Conservation (phyloP, 2,113 vertebrate species). For the Rhea americana region DNA sequence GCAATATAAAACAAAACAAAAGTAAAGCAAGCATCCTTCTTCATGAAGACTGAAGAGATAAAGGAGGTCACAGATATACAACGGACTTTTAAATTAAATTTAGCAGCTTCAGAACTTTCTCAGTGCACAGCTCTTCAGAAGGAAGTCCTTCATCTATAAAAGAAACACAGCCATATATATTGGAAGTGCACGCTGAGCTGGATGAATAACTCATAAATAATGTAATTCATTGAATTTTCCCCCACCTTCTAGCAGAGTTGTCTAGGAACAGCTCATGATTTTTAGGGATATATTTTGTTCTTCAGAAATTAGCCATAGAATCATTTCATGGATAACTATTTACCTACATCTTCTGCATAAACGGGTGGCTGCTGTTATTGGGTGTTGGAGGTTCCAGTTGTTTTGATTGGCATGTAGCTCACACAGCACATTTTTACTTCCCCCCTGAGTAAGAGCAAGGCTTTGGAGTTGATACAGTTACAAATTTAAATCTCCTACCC, state of each 20-base stretch:
- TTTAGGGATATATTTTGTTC: conserved; percentile 36
- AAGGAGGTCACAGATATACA: background rate
- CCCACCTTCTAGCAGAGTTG: background rate
- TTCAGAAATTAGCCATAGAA: conserved; percentile 41
- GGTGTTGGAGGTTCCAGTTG: background rate
- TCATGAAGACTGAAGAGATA: background rate
- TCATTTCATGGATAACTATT: conserved; percentile 35
- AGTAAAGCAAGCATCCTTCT: background rate
- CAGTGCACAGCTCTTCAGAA: conserved; percentile 2
- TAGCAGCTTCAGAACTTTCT: conserved; percentile 15
- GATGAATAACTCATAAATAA: conserved; percentile 36
- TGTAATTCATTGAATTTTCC: background rate
- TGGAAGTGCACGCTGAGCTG: background rate
- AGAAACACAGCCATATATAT: background rate
- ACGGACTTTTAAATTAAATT: conserved; percentile 5
- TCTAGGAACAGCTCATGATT: conserved; percentile 1
- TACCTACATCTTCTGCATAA: background rate
- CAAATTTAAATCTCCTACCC: background rate
- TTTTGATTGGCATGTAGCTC: background rate
- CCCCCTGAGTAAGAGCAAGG: background rate
- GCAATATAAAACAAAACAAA: background rate
- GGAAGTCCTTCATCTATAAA: conserved; percentile 33
- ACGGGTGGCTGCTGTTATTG: background rate
- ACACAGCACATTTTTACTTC: background rate
- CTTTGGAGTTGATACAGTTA: background rate